Base-by-base conservation (phyloP, 2,888 invertebrate genomes). In the Timandra comae region DNA sequence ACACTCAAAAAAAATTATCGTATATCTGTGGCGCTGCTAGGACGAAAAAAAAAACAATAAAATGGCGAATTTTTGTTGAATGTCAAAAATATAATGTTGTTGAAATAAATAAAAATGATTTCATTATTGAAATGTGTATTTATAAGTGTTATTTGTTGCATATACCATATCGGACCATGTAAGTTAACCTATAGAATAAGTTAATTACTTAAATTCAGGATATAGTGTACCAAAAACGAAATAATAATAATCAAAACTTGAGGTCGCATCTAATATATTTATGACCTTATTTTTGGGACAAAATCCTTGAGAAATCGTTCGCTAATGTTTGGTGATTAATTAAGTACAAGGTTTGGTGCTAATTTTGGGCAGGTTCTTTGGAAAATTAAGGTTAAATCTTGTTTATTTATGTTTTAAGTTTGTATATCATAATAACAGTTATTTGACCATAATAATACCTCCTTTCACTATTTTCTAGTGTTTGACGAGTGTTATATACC, bases 91-190 rank as follows among this genome's bases (percentile, higher is more conserved):
- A n/a, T 47, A 46, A 77, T 77, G 76, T 80, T 79, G 78, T 66
- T 48, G 55, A 44, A 73, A 63, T 77, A 76, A 77, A 73, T 78
- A 77, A 73, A 75, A 74, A 82, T 82, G 82, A 70, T 70, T 71
- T 63, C 62, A 43, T 56, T 52, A 44, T 51, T 49, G 37, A 63
- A 57, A 52, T 57, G 63, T 61, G 56, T 67, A 51, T 63, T 72
- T 49, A 49, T 63, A 41, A 67, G 64, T 72, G 61, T 68, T 44
- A 56, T 65, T 41, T 43, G 72, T 20, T 51, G 65, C 40, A 33
- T 69, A 28, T 43, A 62, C 45, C 58, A 52, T 46, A 54, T 61
- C 40, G 51, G 67, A 63, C 56, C 58, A 74, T 79, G 82, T 82
- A 56, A 78, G 82, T 81, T n/a, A n/a, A 60, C 20, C 31, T 16